Base-by-base conservation (phyloP, 2,113 vertebrate species). In the Otocyon megalotis region DNA sequence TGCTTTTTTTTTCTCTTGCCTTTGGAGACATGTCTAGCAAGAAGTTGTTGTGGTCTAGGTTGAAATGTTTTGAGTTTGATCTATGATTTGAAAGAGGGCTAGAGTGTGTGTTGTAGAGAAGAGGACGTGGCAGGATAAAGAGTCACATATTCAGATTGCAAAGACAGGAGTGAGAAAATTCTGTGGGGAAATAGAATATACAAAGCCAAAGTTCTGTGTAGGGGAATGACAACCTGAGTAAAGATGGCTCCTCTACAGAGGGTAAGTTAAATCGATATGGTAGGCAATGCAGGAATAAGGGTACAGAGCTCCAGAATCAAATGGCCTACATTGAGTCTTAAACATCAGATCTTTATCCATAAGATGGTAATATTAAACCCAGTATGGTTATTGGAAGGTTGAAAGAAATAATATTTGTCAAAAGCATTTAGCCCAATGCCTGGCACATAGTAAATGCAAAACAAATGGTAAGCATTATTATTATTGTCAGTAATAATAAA, bases 241-340 rank as follows among this genome's bases (percentile, higher is more conserved):
- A 43, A 71, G 30, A 28, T 5, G 16, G 26, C 54, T 43, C 19
- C 30, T 12, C n/a, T 13, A 8, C 15, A 54, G 62, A 81, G 15
- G 48, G 3, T 0, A 2, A 43, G 56, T 10, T 4, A 26, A 8
- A 15, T 22, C 7, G 11, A 17, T 4, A 0, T 43, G 26, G 2
- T 2, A 2, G n/a, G 5, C 12, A 28, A 9, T 3, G 12, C 8
- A 60, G 93, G 24, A 10, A 5, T 54, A 12, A 12, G n/a, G 35
- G 17, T 24, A 28, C 19, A 17, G 14, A 5, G 60, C 15, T 30
- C 3, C 15, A 17, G 79, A 19, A 9, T 53, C 37, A 35, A 0
- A 11, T 13, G 9, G 15, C 15, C n/a, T 0, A 2, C 12, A 76
- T 14, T 5, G 19, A 10, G 14, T 35, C 48, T 26, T 65, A 12